Percentiles rank a stretch among this genome's conserved stretches.
phyloP scores from a whole-genome alignment of 2,113 vertebrate species.

The Parotia lawesii region DNA sequence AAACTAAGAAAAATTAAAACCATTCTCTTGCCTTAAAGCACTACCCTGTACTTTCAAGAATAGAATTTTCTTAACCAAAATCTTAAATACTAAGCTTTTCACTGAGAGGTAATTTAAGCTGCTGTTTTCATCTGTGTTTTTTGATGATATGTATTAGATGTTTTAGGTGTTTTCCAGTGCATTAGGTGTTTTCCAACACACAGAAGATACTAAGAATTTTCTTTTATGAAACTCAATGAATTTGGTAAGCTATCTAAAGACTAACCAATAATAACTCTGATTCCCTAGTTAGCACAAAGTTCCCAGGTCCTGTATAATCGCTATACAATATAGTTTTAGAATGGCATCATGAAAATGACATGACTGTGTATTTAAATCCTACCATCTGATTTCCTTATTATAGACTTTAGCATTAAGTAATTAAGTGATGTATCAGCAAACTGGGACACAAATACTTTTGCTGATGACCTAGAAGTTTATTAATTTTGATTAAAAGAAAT shows the following conservation, averaged over 20 bases:
- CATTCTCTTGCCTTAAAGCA: not conserved
- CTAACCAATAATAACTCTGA: not conserved
- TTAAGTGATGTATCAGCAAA: not conserved
- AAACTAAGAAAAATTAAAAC: not conserved
- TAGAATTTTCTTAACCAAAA: not conserved
- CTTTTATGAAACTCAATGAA: not conserved
- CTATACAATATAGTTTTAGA: not conserved
- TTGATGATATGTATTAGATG: not conserved
- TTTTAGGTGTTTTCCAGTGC: not conserved
- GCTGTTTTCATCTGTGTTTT: not conserved
- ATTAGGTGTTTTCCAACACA: not conserved
- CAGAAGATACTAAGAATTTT: not conserved
- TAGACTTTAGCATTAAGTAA: not conserved
- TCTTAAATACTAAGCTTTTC: not conserved
- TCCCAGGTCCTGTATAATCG: fast-evolving
- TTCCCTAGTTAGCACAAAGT: not conserved
- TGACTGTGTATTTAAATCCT: not conserved
- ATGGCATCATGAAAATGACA: not conserved
- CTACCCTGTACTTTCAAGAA: not conserved
- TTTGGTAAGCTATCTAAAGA: not conserved
- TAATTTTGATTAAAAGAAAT: not conserved
- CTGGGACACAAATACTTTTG: not conserved
- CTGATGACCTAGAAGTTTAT: not conserved
- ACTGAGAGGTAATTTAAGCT: not conserved
- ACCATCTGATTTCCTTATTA: not conserved